Evolutionary conservation across 2,888 invertebrate genomes (phyloP), one percentile per base, ranked within the genome.

Genomic region (Sarcophaga subvicina): DNA sequence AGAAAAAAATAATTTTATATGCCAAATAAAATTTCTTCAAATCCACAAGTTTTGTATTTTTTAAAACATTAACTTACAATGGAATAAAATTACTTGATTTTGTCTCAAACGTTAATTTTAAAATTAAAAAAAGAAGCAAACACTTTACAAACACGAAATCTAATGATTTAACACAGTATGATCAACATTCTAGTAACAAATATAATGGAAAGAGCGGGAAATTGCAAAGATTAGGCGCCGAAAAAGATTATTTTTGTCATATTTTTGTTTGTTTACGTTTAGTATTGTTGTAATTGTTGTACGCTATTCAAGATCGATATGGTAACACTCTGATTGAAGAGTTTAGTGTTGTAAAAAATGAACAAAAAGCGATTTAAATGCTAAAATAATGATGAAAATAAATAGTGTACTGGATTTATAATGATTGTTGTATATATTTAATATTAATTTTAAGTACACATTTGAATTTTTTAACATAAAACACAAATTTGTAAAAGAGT

Each of bases 161-260:
- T 1, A 54, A 12, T 14, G 17, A 54, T 63, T 37, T 10, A 66
- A 49, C 47, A 70, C 54, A 3, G 17, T 60, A 45, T 76, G 82
- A 66, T 66, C 27, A 60, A 73, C 20, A 37, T 62, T 17, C 49
- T 14, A 1, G 20, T 11, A 60, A 69, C 54, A 85, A 64, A 60
- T 59, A 12, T 67, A 67, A 45, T 69, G 25, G 64, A 83, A 84
- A 83, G 76, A 81, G 87, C 85, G 87, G 83, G 83, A 87, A 87
- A 62, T 49, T 25, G 60, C 45, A 6, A 25, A 10, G n/a, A 80
- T 47, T 83, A 22, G 69, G 80, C 88, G 83, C 85, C 73, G 47
- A 83, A 88, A 82, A 54, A 47, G 62, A 11, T 17, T 20, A 8
- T 60, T 59, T 10, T 69, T 70, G 45, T 76, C 64, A 66, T 49